Percentiles rank a stretch among this genome's conserved stretches.
Conservation (phyloP, 64 coral and sea anemone genomes). For the Montipora capricornis region DNA sequence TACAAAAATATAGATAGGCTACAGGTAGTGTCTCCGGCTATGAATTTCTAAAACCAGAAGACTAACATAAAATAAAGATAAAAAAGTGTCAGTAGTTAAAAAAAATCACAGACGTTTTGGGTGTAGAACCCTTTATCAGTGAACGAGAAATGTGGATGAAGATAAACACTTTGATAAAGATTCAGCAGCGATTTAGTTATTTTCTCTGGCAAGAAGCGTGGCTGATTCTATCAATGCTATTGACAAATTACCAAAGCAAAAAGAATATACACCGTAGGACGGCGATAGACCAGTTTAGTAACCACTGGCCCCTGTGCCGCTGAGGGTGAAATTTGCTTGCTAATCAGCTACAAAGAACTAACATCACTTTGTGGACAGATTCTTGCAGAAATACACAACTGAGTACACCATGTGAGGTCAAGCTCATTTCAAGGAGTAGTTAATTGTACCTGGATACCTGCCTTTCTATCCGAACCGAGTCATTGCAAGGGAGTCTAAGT, state of each 20-base stretch:
- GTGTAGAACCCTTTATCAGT: no score
- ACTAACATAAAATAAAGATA: no score
- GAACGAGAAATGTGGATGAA: no score
- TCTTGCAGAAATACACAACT: not conserved
- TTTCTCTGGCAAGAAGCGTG: not conserved
- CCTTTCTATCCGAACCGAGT: no score
- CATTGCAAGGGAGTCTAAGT: no score
- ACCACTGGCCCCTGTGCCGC: no score
- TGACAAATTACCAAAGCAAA: constrained; percentile 7
- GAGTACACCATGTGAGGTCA: not conserved
- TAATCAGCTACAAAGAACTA: not conserved
- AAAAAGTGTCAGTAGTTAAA: no score
- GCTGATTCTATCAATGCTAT: not conserved
- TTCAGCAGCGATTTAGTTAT: not conserved
- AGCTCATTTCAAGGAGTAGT: not conserved
- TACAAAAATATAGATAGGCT: no score
- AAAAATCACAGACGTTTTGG: no score
- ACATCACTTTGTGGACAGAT: not conserved
- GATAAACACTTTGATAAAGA: not conserved
- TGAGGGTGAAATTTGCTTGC: not conserved
- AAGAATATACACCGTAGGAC: not conserved
- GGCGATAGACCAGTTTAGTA: not conserved
- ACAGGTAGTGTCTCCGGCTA: no score
- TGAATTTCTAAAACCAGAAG: no score
- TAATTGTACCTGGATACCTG: not conserved